Evolutionary conservation across 64 coral and sea anemone species (phyloP).

Genomic region (Montipora cactus): DNA sequence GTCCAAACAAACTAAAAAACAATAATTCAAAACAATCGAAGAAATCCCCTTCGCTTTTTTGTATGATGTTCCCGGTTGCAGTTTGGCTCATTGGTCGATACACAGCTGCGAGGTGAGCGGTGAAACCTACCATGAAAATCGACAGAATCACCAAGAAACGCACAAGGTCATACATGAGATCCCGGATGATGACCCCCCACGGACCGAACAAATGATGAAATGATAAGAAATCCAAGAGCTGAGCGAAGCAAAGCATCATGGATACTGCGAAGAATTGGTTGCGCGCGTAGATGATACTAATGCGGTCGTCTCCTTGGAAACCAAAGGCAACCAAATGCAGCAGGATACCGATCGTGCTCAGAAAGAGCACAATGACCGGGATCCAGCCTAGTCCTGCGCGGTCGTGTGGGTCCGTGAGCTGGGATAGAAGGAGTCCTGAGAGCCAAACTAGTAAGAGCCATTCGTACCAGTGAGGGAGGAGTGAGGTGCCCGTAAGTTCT

Average conservation of each 20-base stretch:
- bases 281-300: constrained; percentile 78
- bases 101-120: constrained; percentile 91
- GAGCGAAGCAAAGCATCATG: constrained; percentile 98
- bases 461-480: constrained; percentile 94
- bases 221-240: constrained; percentile 92
- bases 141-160: constrained; percentile 93
- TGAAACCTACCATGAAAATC: constrained; percentile 98
- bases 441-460: constrained; percentile 93
- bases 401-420: constrained; percentile 93
- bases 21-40: constrained; percentile 80
- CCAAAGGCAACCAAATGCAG: constrained; percentile 83
- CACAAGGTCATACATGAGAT: constrained; percentile 96
- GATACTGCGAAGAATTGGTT: constrained; percentile 88
- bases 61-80: background rate
- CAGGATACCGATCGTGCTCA: constrained; percentile 84
- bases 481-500: constrained; percentile 27
- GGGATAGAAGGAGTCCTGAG: constrained; percentile 87
- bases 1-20: constrained; percentile 95
- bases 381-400: constrained; percentile 95
- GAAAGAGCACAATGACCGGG: constrained; percentile 84
- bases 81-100: constrained; percentile 62
- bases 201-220: constrained; percentile 99
- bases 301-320: constrained; percentile 55
- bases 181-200: constrained; percentile 97
- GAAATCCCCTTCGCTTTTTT: constrained; percentile 29